These are phyloP conservation scores for Crotalus tigris DNA, from an alignment of 2,113 vertebrate species.

Conservation along the genomic window DNA sequence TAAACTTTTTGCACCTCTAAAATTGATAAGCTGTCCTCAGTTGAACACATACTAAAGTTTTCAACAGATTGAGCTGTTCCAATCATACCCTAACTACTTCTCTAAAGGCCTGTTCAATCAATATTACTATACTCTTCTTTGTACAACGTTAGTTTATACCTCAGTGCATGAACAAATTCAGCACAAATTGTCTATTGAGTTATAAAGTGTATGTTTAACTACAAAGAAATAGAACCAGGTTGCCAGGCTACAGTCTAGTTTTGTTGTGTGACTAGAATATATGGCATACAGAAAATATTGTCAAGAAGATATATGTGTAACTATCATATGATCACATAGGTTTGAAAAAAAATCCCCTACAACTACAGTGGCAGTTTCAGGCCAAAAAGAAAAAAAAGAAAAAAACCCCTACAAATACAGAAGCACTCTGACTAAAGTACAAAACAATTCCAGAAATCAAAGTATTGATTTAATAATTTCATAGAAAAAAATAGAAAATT, in stretches of 20 bases:
- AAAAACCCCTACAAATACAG: too few species aligned
- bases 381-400: too few species aligned
- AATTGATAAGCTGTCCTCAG: neutral
- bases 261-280: neutral
- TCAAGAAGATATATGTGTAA: neutral
- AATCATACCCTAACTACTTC: slow-evolving; percentile 22
- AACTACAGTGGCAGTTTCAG: neutral
- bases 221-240: neutral
- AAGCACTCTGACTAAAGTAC: neutral
- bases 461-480: neutral
- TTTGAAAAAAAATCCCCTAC: neutral
- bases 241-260: slow-evolving; percentile 3
- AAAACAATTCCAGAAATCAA: neutral
- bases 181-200: neutral
- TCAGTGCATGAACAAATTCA: neutral
- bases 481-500: neutral
- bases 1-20: neutral
- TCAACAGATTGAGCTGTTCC: slow-evolving; percentile 20
- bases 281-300: neutral
- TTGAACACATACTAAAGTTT: neutral
- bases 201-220: neutral
- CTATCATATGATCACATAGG: neutral
- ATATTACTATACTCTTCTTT: slow-evolving; percentile 22
- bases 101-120: neutral
- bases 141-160: neutral